Base-by-base conservation (phyloP, 2,113 vertebrate genomes). In the Thymallus thymallus region DNA sequence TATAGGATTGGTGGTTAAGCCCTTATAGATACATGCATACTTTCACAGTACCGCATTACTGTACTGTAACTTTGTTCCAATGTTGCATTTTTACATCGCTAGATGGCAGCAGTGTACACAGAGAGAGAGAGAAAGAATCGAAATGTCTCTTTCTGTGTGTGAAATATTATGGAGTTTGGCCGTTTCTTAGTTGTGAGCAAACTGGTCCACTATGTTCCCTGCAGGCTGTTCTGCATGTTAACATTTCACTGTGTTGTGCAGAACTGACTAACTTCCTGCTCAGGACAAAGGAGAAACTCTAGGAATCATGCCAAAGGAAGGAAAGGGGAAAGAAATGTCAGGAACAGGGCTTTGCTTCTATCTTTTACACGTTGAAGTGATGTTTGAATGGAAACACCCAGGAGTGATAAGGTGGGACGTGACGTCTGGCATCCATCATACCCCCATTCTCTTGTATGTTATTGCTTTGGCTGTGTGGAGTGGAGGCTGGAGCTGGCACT, bases 401-500 rank as follows among this genome's bases (percentile, higher is more conserved):
- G 79, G 56, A 84, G 72, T 81, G 92, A 93, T 92, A 91, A 91
- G 87, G 62, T 78, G 81, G 81, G 87, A 85, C 79, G 85, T 87
- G 84, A 76, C 67, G 88, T 90, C 91, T 92, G 91, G 90, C 86
- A 91, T 89, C 74, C 84, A 83, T 91, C 88, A 90, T 24, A 74
- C 60, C 56, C 56, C 32, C 79, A 69, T 78, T 80, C 86, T 86
- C 81, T 80, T 78, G 78, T 45, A 24, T 46, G 80, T 74, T 41
- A 41, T 41, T 41, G 7, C 29, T 5, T 23, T 41, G 24, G 10
- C 35, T 35, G 46, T 70, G 18, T 58, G 30, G 71, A 64, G 64
- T 66, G 67, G 51, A 80, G 76, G 32, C 32, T 18, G 61, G 20
- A 29, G 24, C 35, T 41, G 35, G 35, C 35, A 10, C 35, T 41